phyloP scores from a whole-genome alignment of 2,888 invertebrate genomes.

The Dasysyrphus tricinctus region DNA sequence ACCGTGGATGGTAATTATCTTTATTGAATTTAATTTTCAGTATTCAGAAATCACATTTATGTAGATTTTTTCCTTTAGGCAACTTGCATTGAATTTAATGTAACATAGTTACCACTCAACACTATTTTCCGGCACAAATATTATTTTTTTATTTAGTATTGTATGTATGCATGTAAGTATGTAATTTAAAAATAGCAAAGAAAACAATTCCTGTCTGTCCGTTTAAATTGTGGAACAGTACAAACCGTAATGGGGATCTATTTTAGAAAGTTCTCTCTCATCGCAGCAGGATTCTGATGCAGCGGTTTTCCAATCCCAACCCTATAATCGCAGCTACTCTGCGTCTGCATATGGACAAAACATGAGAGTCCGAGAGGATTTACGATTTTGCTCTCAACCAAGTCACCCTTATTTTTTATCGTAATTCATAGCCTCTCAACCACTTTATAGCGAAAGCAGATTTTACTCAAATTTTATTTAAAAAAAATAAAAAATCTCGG shows the following conservation, averaged over 20 bases:
- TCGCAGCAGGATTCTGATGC: constrained; percentile 48
- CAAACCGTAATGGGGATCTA: constrained; percentile 59
- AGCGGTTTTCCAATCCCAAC: constrained; percentile 39
- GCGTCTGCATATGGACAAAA: neutral
- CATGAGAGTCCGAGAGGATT: constrained; percentile 32
- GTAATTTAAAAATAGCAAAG: neutral
- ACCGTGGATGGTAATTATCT: constrained; percentile 20
- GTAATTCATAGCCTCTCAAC: constrained; percentile 12
- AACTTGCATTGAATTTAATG: neutral
- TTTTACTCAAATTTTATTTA: constrained; percentile 53
- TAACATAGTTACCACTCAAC: neutral
- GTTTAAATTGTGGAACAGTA: constrained; percentile 64
- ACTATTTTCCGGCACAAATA: neutral
- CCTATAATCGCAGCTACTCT: neutral
- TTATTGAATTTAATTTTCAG: constrained; percentile 5
- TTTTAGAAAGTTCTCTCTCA: constrained; percentile 65
- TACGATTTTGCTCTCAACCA: constrained; percentile 51
- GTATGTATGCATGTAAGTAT: neutral
- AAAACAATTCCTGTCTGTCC: constrained; percentile 47
- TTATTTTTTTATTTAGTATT: neutral
- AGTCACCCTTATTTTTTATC: constrained; percentile 56
- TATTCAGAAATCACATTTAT: neutral
- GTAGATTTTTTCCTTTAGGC: neutral
- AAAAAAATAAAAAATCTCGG: constrained; percentile 37
- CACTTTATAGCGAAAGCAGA: constrained; percentile 35